Conservation (phyloP, 2,797 vertebrate genomes). For the Borostomias antarcticus region DNA sequence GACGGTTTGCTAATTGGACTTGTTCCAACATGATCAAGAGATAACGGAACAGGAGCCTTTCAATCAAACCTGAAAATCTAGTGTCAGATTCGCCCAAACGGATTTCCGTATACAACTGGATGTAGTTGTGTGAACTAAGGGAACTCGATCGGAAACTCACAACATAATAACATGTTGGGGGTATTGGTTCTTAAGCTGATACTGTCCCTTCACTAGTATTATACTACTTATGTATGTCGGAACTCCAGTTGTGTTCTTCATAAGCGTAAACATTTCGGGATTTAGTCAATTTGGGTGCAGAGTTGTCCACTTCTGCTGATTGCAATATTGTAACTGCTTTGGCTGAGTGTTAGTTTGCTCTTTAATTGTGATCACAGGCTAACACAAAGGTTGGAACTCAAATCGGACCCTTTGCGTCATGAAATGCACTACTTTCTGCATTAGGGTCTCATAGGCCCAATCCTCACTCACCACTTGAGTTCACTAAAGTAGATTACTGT, state of each 20-base stretch:
- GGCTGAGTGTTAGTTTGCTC: slow-evolving; percentile 6
- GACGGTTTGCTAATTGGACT: too few relatives aligned
- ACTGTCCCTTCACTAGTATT: too few relatives aligned
- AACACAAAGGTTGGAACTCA: neutral
- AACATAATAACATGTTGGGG: neutral
- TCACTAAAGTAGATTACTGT: slow-evolving; percentile 65
- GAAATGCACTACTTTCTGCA: slow-evolving; percentile 36
- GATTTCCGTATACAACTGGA: neutral
- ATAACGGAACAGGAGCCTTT: neutral
- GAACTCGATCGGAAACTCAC: neutral
- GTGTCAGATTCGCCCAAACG: neutral
- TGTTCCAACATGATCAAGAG: neutral
- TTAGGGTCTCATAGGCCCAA: slow-evolving; percentile 28
- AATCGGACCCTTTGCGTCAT: too few relatives aligned
- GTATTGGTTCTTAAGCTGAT: too few relatives aligned
- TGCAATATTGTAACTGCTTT: slow-evolving; percentile 20
- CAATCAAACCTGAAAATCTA: neutral
- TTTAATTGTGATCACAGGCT: neutral
- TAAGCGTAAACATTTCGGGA: neutral
- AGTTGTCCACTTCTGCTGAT: neutral
- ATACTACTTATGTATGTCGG: too few relatives aligned
- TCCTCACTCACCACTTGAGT: slow-evolving; percentile 62
- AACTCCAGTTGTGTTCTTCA: too few relatives aligned
- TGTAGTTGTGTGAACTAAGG: neutral
- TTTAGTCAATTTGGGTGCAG: neutral